A percentile compares a stretch with the other conserved stretches of the same genome.
phyloP scores from a whole-genome alignment of 2,888 invertebrate species.

The Thereva nobilitata region DNA sequence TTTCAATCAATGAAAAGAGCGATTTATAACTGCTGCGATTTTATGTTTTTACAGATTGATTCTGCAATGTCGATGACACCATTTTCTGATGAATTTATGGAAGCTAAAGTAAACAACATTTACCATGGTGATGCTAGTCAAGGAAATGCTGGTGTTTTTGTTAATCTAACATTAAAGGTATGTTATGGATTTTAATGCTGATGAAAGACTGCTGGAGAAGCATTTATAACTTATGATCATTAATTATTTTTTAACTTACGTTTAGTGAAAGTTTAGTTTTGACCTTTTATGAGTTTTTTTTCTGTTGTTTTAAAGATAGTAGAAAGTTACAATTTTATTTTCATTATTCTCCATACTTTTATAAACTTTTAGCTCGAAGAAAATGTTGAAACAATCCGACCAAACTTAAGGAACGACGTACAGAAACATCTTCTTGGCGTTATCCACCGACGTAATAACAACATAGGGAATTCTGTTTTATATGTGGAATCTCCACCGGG shows the following conservation, averaged over 20 bases:
- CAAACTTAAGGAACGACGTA: conserved; percentile 73
- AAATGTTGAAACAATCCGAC: conserved; percentile 71
- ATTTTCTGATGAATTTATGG: conserved; percentile 84
- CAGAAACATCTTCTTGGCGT: conserved; percentile 84
- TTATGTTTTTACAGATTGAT: conserved; percentile 68
- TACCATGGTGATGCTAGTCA: conserved; percentile 72
- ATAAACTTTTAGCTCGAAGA: conserved; percentile 66
- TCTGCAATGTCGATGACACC: conserved; percentile 92
- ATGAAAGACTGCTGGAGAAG: not conserved
- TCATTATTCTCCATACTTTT: too few relatives aligned
- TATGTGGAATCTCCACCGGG: conserved; percentile 83
- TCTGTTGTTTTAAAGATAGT: not conserved
- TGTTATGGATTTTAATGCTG: conserved; percentile 42
- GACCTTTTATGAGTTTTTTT: not conserved
- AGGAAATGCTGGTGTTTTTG: conserved; percentile 76
- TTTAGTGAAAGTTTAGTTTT: too few relatives aligned
- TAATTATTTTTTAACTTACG: too few relatives aligned
- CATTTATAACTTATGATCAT: too few relatives aligned
- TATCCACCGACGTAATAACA: conserved; percentile 80
- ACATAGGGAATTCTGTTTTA: conserved; percentile 83
- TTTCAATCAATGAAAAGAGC: conserved; percentile 3
- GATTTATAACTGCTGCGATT: conserved; percentile 16
- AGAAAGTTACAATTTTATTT: not conserved
- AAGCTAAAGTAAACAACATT: conserved; percentile 77
- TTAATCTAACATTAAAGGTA: conserved; percentile 79